Conservation (phyloP, 2,797 vertebrate species). For the Lagodon rhomboides region DNA sequence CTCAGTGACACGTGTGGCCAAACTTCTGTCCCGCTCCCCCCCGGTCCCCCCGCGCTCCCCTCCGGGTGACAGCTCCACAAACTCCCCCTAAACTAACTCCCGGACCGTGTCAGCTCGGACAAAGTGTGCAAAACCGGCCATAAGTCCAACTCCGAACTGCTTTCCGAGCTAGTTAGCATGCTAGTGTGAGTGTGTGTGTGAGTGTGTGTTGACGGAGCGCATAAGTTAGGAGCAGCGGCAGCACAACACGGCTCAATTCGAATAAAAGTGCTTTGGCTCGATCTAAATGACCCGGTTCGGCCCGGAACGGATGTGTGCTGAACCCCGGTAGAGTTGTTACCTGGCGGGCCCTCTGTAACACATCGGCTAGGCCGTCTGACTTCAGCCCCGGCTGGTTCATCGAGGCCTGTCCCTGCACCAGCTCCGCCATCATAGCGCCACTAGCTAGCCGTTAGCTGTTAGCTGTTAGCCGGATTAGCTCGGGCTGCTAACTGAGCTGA, state of each 20-base stretch:
- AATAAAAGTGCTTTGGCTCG: constrained; percentile 78
- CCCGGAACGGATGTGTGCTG: constrained; percentile 37
- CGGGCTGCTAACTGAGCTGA: constrained; percentile 68
- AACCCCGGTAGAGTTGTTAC: constrained; percentile 79
- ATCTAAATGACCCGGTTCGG: constrained; percentile 52
- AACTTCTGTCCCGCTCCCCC: constrained; percentile 64
- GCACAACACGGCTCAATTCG: constrained; percentile 59
- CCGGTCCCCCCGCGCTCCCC: constrained; percentile 41
- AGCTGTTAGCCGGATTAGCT: constrained; percentile 78
- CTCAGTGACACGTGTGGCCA: constrained; percentile 81
- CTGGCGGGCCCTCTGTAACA: constrained; percentile 94
- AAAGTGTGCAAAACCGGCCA: constrained; percentile 47
- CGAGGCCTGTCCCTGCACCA: constrained; percentile 94
- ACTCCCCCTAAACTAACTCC: constrained; percentile 61
- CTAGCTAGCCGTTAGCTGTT: constrained; percentile 73
- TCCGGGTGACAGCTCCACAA: constrained; percentile 74
- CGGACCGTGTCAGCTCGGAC: constrained; percentile 19
- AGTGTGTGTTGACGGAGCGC: constrained; percentile 57
- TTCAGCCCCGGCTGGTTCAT: constrained; percentile 92
- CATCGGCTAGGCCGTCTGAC: constrained; percentile 92
- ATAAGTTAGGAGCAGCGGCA: constrained; percentile 69
- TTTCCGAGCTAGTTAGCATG: constrained; percentile 73
- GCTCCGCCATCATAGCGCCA: constrained; percentile 92
- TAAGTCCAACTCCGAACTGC: constrained; percentile 51
- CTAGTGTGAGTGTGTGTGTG: constrained; percentile 38